Evolutionary conservation across 2,888 invertebrate species (phyloP), one percentile per base, ranked within the genome.

Genomic region (Candidula unifasciata): DNA sequence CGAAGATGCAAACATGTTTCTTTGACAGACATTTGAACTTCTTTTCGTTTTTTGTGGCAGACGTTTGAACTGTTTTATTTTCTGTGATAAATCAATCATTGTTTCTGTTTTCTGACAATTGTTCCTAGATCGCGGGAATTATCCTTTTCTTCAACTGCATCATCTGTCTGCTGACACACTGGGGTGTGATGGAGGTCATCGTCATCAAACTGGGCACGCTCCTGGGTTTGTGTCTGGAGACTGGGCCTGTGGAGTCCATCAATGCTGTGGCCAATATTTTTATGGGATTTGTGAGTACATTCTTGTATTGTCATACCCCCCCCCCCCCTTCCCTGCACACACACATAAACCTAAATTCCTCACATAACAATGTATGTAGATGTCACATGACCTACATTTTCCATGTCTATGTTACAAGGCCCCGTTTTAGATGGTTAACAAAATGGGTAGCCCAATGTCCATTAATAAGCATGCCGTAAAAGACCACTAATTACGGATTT

Each of bases 211-310:
- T 86, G 52, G 88, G 88, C 1, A 64, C 80, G 3, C 78, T 86
- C 27, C 71, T 88, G 57, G 74, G 82, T 37, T 74, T 84, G 77
- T 88, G 88, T 82, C 66, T 88, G 66, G 85, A 84, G 21, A 87
- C 88, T 1, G 85, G 85, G 8, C 85, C 88, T 2, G 82, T 85
- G n/a, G 88, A 88, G 74, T 88, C 88, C 27, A 83, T 87, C 21
- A 83, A 81, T 35, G 88, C 88, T n/a, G 86, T 82, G 24, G 81
- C 87, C n/a, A 88, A 88, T 68, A 86, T 88, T 30, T 87, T 88
- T 73, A 80, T 88, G 54, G 86, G 88, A 8, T 44, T 78, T 52
- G 88, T 88, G 27, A 85, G 85, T 69, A 24, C 6, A 16, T 21
- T 24, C 21, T 21, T 60, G 18, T 5, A 60, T n/a, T 60, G 24